These are phyloP conservation scores for Salticus scenicus DNA, from an alignment of 2,888 invertebrate genomes.

Conservation along the genomic window DNA sequence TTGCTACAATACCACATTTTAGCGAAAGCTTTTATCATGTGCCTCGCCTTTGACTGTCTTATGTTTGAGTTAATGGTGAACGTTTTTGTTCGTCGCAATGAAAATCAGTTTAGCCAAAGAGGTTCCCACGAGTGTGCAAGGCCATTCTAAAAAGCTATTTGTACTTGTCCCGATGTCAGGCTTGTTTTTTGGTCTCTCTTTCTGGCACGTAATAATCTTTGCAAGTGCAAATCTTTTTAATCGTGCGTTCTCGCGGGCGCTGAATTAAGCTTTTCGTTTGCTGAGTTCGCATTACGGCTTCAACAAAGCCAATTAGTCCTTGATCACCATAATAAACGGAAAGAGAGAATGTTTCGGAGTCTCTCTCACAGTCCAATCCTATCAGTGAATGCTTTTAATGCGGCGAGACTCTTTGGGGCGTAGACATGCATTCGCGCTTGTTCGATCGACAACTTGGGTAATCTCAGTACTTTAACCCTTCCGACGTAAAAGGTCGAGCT, in stretches of 20 bases:
- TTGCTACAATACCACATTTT: not conserved
- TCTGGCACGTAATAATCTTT: conserved; percentile 61
- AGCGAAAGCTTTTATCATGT: not conserved
- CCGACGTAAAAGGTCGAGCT: conserved; percentile 67
- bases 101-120: conserved; percentile 62
- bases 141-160: conserved; percentile 11
- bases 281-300: conserved; percentile 45
- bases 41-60: not conserved
- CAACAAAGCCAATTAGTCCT: conserved; percentile 65
- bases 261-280: conserved; percentile 59
- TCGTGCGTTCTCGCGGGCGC: conserved; percentile 49
- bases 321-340: conserved; percentile 61
- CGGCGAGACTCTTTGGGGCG: conserved; percentile 48
- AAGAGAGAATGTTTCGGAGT: not conserved
- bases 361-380: conserved; percentile 56
- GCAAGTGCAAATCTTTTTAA: conserved; percentile 66
- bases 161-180: not conserved
- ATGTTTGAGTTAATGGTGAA: not conserved
- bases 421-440: conserved; percentile 51
- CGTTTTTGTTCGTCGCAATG: conserved; percentile 46
- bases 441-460: conserved; percentile 62
- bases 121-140: conserved; percentile 26
- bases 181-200: conserved; percentile 44
- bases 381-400: conserved; percentile 65
- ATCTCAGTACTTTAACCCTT: conserved; percentile 68